Conservation (phyloP, 1,140 invertebrate genomes). For the Stegodyphus mimosarum region DNA sequence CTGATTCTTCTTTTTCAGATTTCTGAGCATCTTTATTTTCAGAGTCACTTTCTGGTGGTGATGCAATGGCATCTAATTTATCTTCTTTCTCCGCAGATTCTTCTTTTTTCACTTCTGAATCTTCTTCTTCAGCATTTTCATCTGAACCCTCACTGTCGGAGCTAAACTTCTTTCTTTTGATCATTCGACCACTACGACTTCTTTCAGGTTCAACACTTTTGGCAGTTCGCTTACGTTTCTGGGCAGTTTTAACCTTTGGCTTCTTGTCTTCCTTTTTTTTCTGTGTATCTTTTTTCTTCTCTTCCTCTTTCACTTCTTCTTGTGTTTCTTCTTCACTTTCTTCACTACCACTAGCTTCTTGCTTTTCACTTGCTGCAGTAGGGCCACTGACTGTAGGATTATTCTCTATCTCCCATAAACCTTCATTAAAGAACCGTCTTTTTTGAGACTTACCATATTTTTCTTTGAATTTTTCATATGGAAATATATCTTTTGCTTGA, state of each 20-base stretch:
- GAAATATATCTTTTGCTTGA: constrained; percentile 65
- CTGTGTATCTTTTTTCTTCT: not conserved
- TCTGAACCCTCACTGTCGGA: constrained; percentile 65
- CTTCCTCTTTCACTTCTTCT: constrained; percentile 4
- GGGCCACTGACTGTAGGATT: constrained; percentile 67
- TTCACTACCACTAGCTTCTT: constrained; percentile 5
- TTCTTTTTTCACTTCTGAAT: constrained; percentile 61
- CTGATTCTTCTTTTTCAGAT: constrained; percentile 7
- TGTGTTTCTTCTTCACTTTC: constrained; percentile 15
- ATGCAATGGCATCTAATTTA: constrained; percentile 16
- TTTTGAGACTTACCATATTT: constrained; percentile 75
- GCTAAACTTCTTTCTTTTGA: constrained; percentile 76
- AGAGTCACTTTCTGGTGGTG: not conserved
- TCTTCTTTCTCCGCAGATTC: constrained; percentile 35
- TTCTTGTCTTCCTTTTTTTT: constrained; percentile 13
- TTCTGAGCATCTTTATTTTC: not conserved
- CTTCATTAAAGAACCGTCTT: constrained; percentile 77
- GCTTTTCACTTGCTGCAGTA: not conserved
- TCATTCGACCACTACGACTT: constrained; percentile 80
- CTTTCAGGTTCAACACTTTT: constrained; percentile 69
- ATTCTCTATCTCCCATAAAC: constrained; percentile 75
- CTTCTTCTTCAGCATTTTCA: constrained; percentile 56
- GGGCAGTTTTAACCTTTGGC: not conserved
- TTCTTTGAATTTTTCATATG: constrained; percentile 74
- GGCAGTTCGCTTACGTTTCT: constrained; percentile 14